These are phyloP conservation scores for Micrasema minimum DNA, from an alignment of 1,140 invertebrate species.

Conservation along the genomic window DNA sequence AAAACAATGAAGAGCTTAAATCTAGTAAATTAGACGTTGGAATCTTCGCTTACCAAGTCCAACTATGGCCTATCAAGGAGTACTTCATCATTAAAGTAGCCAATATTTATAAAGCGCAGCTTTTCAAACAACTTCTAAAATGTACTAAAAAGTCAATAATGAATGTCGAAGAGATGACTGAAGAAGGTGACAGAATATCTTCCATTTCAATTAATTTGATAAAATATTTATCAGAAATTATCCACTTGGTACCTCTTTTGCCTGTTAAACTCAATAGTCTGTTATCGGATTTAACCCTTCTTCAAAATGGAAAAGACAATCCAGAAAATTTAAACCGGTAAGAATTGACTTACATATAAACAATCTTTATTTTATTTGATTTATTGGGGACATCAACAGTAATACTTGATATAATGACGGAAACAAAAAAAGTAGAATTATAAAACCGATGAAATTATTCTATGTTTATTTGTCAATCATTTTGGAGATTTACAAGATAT, in stretches of 20 bases:
- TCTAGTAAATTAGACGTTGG: background rate
- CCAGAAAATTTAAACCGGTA: conserved; percentile 23
- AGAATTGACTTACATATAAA: background rate
- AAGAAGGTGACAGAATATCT: background rate
- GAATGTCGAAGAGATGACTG: background rate
- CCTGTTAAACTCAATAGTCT: conserved; percentile 35
- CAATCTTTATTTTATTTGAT: no score
- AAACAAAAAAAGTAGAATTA: no score
- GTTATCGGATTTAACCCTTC: conserved; percentile 22
- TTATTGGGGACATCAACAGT: background rate
- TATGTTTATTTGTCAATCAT: no score
- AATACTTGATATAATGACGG: no score
- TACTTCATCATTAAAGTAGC: conserved; percentile 61
- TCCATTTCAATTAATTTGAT: conserved; percentile 22
- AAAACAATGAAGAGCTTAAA: background rate
- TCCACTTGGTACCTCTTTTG: conserved; percentile 16
- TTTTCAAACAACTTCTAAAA: conserved; percentile 48
- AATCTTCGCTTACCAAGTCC: conserved; percentile 52
- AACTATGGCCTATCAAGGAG: conserved; percentile 59
- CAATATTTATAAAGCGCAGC: conserved; percentile 55
- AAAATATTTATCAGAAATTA: conserved; percentile 32
- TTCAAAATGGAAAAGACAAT: conserved; percentile 11
- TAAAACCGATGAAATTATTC: no score
- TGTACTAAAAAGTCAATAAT: conserved; percentile 10
- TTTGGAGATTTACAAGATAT: no score